Evolutionary conservation across 2,113 vertebrate species (phyloP).

Genomic region (Pelusios castaneus): DNA sequence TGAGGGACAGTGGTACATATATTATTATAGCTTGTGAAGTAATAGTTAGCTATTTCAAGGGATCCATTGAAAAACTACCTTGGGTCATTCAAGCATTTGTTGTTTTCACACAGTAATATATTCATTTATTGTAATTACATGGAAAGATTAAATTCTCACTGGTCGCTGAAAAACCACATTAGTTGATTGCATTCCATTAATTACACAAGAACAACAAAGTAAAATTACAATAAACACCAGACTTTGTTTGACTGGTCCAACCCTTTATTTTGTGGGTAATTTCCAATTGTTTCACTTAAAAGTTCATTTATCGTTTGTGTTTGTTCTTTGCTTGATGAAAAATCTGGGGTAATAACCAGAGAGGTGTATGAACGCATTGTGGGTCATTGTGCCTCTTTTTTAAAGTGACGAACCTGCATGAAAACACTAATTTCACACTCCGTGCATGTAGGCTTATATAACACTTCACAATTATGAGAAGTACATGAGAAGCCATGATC

Average conservation of each 20-base stretch:
- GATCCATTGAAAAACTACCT: neutral
- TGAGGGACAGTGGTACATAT: neutral
- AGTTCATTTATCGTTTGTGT: neutral
- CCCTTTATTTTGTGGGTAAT: neutral
- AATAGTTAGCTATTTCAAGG: slow-evolving; percentile 16
- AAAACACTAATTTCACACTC: rapidly evolving
- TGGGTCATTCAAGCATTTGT: neutral
- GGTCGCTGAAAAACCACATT: neutral
- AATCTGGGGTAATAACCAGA: neutral
- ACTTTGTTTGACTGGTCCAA: neutral
- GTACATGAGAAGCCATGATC: neutral
- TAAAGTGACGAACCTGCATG: neutral
- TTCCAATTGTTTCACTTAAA: neutral
- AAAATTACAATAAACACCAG: neutral
- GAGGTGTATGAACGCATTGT: neutral
- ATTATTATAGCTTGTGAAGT: slow-evolving; percentile 5
- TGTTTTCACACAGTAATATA: neutral
- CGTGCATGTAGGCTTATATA: neutral
- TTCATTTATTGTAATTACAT: neutral
- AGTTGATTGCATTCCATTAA: neutral
- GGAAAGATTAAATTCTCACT: neutral
- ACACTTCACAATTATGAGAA: too few relatives aligned
- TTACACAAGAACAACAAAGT: neutral
- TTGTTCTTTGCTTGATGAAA: neutral
- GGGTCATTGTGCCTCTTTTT: neutral